These are phyloP conservation scores for Platichthys stellatus DNA, from an alignment of 2,113 vertebrate species.

Conservation along the genomic window DNA sequence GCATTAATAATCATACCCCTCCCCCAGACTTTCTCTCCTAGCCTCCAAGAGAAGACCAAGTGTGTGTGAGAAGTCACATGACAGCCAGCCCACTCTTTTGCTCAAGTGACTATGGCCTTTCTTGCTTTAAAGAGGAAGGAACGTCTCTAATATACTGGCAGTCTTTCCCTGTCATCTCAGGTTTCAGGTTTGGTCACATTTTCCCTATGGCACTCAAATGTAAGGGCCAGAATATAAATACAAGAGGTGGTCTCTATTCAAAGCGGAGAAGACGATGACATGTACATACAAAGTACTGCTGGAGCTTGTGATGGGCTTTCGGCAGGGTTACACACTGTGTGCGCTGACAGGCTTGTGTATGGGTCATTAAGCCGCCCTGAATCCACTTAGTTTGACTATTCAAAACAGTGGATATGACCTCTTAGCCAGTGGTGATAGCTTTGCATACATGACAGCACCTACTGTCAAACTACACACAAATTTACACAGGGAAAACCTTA, in stretches of 20 bases:
- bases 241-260: conserved; percentile 49
- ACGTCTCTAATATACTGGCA: conserved; percentile 30
- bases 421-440: conserved; percentile 33
- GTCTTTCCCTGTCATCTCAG: conserved; percentile 12
- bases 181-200: conserved; percentile 67
- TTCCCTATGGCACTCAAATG: conserved; percentile 55
- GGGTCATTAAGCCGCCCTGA: conserved; percentile 41
- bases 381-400: conserved; percentile 73
- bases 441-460: conserved; percentile 11
- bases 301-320: conserved; percentile 35
- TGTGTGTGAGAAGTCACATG: conserved; percentile 73
- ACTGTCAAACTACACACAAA: conserved; percentile 31
- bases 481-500: neutral
- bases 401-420: conserved; percentile 65
- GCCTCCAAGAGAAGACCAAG: conserved; percentile 65
- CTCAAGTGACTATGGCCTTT: conserved; percentile 51
- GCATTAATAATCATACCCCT: conserved; percentile 65
- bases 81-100: conserved; percentile 59
- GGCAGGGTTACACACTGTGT: conserved; percentile 15
- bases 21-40: conserved; percentile 42
- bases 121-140: conserved; percentile 50
- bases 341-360: conserved; percentile 39
- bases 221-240: conserved; percentile 60
- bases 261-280: conserved; percentile 33
- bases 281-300: conserved; percentile 69